These are phyloP conservation scores for Microctonus brassicae DNA, from an alignment of 2,888 invertebrate genomes.

Conservation along the genomic window DNA sequence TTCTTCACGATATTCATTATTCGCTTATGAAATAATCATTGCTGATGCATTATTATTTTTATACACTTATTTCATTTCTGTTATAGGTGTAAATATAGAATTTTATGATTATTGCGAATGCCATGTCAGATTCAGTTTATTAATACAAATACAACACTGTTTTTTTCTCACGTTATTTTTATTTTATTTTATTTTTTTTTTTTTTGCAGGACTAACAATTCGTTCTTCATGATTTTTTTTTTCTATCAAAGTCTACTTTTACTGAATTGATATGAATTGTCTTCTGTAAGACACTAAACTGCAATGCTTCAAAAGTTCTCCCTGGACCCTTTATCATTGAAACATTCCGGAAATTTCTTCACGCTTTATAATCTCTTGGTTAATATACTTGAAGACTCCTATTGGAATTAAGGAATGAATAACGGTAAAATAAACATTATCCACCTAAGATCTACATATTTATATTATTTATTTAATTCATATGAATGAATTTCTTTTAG, in stretches of 20 bases:
- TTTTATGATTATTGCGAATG: background rate
- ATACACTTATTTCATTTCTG: background rate
- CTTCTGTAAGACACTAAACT: slow-evolving; percentile 31
- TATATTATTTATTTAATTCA: too few species aligned
- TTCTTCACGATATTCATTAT: background rate
- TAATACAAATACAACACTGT: background rate
- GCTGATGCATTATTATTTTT: background rate
- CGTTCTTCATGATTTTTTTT: background rate
- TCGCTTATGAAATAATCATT: background rate
- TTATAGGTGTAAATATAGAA: background rate
- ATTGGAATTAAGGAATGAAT: too few species aligned
- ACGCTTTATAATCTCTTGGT: background rate
- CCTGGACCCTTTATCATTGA: slow-evolving; percentile 19
- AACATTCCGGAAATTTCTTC: background rate
- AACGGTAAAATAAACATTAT: too few species aligned
- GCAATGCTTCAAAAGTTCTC: slow-evolving; percentile 3
- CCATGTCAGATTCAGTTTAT: background rate
- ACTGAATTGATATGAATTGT: slow-evolving; percentile 8
- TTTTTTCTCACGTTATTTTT: background rate
- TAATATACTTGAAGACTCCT: too few species aligned
- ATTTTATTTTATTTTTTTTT: too few species aligned
- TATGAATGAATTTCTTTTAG: too few species aligned
- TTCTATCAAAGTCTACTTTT: slow-evolving; percentile 5
- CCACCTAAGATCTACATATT: too few species aligned
- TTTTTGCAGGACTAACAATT: background rate